phyloP scores from a whole-genome alignment of 92 coral and sea anemone species.

The Bergia sp. region DNA sequence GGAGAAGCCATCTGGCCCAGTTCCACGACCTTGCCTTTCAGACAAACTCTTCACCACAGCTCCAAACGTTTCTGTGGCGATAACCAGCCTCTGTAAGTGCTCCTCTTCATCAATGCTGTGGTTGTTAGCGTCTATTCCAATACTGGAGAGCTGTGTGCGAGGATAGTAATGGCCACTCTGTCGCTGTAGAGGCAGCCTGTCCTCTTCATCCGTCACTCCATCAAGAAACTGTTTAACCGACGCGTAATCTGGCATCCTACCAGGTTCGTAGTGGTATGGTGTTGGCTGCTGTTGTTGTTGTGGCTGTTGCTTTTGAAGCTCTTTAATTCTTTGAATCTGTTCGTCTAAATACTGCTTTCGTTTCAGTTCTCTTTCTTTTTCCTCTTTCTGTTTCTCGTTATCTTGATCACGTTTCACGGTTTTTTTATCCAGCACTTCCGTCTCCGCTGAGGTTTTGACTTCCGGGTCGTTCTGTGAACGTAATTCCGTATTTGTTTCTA shows the following conservation, averaged over 20 bases:
- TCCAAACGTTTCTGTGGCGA: constrained; percentile 76
- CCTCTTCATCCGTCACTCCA: constrained; percentile 40
- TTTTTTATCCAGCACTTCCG: neutral
- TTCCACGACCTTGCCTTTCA: constrained; percentile 59
- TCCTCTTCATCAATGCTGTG: constrained; percentile 73
- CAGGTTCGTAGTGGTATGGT: constrained; percentile 67
- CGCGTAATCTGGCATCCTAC: constrained; percentile 47
- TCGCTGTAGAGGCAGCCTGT: constrained; percentile 72
- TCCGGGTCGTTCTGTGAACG: neutral
- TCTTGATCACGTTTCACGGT: constrained; percentile 4
- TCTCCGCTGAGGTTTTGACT: constrained; percentile 5
- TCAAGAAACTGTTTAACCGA: constrained; percentile 41
- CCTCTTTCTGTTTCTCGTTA: constrained; percentile 2
- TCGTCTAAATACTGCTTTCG: constrained; percentile 71
- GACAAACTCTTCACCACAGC: constrained; percentile 76
- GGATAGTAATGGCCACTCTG: constrained; percentile 89
- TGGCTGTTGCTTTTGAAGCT: constrained; percentile 71
- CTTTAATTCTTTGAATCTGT: constrained; percentile 74
- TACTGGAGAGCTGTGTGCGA: constrained; percentile 56
- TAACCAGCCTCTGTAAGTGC: constrained; percentile 67
- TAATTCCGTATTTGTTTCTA: neutral
- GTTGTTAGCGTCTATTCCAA: constrained; percentile 76
- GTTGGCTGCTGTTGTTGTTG: constrained; percentile 41
- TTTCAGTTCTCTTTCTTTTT: constrained; percentile 51
- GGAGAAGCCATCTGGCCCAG: constrained; percentile 69